Evolutionary conservation across 2,113 vertebrate species (phyloP).

Genomic region (Syngnathus floridae): DNA sequence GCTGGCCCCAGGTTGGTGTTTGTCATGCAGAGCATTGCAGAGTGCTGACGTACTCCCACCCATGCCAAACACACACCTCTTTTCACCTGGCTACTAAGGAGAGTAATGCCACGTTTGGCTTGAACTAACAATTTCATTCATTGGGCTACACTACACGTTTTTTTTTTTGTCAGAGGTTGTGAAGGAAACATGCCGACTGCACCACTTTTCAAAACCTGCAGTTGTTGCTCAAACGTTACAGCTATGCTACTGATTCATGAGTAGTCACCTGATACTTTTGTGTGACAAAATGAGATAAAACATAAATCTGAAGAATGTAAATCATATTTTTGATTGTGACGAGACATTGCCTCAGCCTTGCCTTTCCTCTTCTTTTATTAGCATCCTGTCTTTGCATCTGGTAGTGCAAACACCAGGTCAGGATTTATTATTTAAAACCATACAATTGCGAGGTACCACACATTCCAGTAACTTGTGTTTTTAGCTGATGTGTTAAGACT

Average conservation of each 20-base stretch:
- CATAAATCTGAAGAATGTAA: background rate
- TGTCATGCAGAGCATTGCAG: conserved; percentile 69
- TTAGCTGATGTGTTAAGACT: background rate
- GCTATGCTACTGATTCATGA: background rate
- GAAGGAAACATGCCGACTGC: background rate
- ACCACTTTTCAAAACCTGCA: background rate
- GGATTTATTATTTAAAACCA: background rate
- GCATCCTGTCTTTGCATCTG: background rate
- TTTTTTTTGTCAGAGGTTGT: background rate
- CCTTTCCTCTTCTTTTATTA: background rate
- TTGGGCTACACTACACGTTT: background rate
- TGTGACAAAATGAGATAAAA: background rate
- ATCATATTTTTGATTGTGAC: background rate
- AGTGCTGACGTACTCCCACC: conserved; percentile 61
- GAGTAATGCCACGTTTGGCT: background rate
- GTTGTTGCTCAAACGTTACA: conserved; percentile 25
- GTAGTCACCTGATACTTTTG: background rate
- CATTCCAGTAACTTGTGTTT: background rate
- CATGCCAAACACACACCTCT: conserved; percentile 33
- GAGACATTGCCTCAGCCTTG: background rate
- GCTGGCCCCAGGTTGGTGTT: conserved; percentile 71
- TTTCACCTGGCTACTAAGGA: conserved; percentile 35
- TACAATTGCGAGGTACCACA: background rate
- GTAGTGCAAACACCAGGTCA: background rate
- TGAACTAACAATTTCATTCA: background rate